These are phyloP conservation scores for Drosophila buzzatii DNA, from an alignment of 2,888 invertebrate species.

Conservation along the genomic window DNA sequence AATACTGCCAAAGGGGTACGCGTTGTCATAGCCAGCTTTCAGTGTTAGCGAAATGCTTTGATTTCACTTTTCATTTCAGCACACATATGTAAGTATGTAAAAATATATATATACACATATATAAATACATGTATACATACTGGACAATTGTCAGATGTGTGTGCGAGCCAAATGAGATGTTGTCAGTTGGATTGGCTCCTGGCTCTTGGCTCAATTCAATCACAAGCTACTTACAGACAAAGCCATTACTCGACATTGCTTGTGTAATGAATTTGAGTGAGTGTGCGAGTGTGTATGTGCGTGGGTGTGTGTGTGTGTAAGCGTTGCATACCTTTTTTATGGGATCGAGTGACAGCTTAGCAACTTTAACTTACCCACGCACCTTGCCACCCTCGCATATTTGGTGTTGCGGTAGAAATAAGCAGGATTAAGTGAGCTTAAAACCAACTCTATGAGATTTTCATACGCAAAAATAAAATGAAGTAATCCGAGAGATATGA, in stretches of 20 bases:
- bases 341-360: conserved; percentile 42
- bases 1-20: conserved; percentile 57
- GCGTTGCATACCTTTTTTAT: conserved; percentile 36
- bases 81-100: neutral
- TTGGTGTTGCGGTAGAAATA: conserved; percentile 65
- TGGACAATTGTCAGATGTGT: conserved; percentile 55
- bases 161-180: conserved; percentile 57
- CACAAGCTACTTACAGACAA: conserved; percentile 79
- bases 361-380: conserved; percentile 21
- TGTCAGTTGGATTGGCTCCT: conserved; percentile 34
- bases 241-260: conserved; percentile 66
- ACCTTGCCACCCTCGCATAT: neutral
- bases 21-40: conserved; percentile 59
- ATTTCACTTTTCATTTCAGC: conserved; percentile 79
- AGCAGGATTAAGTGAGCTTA: conserved; percentile 75
- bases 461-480: conserved; percentile 31
- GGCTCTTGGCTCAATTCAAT: conserved; percentile 72
- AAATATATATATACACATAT: conserved; percentile 8
- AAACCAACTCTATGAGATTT: conserved; percentile 65
- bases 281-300: conserved; percentile 8
- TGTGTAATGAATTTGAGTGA: conserved; percentile 58
- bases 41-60: conserved; percentile 75
- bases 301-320: conserved; percentile 22
- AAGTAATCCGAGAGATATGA: conserved; percentile 23
- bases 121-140: neutral